Conservation (phyloP, 2,888 invertebrate genomes). For the Mesochorus sp. region DNA sequence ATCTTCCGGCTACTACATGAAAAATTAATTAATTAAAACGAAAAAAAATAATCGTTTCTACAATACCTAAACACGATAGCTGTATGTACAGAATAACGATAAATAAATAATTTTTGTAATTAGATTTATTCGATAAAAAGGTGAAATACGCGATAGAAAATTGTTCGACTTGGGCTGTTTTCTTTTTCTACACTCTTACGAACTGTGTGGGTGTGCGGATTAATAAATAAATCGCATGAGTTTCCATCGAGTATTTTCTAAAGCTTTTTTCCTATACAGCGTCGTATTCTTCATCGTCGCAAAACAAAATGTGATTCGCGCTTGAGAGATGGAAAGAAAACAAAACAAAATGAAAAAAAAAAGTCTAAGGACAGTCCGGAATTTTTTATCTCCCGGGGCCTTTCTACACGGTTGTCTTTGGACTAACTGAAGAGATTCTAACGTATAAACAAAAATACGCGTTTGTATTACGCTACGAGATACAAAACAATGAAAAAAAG, state of each 20-base stretch:
- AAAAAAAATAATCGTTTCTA: slow-evolving; percentile 15
- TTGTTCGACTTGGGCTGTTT: slow-evolving; percentile 32
- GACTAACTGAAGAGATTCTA: slow-evolving; percentile 63
- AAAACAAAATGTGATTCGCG: neutral
- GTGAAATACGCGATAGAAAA: slow-evolving; percentile 28
- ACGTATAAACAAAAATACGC: slow-evolving; percentile 24
- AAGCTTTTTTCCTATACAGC: neutral
- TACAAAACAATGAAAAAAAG: neutral
- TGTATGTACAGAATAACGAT: slow-evolving; percentile 63
- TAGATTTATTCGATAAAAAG: slow-evolving; percentile 46
- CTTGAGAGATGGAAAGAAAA: neutral
- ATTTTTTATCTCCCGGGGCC: too few species aligned
- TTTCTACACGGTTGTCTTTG: too few species aligned
- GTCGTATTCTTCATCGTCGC: neutral
- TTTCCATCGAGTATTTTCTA: slow-evolving; percentile 20
- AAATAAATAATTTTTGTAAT: slow-evolving; percentile 59
- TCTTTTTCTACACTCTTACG: slow-evolving; percentile 22
- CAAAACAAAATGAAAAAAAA: neutral
- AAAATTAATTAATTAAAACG: slow-evolving; percentile 24
- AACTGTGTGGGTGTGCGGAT: slow-evolving; percentile 67
- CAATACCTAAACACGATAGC: slow-evolving; percentile 40
- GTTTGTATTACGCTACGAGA: neutral
- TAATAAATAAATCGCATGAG: slow-evolving; percentile 61
- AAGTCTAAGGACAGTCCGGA: too few species aligned
- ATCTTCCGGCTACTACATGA: neutral